phyloP scores from a whole-genome alignment of 2,888 invertebrate species.

The Tinea semifulvella region DNA sequence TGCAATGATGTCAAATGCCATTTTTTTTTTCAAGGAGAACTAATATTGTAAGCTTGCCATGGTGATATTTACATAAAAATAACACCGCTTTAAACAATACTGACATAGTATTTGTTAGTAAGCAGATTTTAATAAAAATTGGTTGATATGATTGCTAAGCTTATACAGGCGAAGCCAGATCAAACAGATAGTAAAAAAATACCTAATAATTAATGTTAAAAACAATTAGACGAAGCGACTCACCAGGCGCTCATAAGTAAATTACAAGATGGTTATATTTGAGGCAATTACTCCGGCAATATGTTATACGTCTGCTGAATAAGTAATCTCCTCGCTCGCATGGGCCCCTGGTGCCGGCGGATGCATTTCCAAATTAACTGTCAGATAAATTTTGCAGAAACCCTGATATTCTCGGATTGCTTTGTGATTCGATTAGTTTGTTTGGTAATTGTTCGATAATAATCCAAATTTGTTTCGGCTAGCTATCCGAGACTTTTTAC shows the following conservation, averaged over 20 bases:
- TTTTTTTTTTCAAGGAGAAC: too few species aligned
- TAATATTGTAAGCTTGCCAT: too few species aligned
- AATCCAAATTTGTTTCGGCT: too few species aligned
- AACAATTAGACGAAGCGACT: slow-evolving; percentile 10
- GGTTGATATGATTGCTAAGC: too few species aligned
- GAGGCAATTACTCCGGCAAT: slow-evolving; percentile 56
- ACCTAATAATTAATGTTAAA: not conserved
- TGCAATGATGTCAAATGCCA: too few species aligned
- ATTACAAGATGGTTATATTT: slow-evolving; percentile 34
- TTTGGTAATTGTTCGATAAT: slow-evolving; percentile 10
- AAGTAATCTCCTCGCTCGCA: slow-evolving; percentile 39
- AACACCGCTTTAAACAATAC: too few species aligned
- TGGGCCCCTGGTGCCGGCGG: slow-evolving; percentile 29
- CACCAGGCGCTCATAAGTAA: slow-evolving; percentile 27
- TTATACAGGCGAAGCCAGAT: too few species aligned
- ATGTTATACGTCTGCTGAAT: slow-evolving; percentile 57
- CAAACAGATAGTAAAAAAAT: not conserved
- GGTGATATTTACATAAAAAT: too few species aligned
- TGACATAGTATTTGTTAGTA: too few species aligned
- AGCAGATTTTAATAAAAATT: too few species aligned
- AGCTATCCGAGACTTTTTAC: too few species aligned
- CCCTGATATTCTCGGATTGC: slow-evolving; percentile 49
- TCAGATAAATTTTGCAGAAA: slow-evolving; percentile 54
- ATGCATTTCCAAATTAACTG: slow-evolving; percentile 62
- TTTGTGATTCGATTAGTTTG: slow-evolving; percentile 58